Evolutionary conservation across 2,888 invertebrate species (phyloP), one percentile per base, ranked within the genome.

Genomic region (Tromatobia lineatoria): DNA sequence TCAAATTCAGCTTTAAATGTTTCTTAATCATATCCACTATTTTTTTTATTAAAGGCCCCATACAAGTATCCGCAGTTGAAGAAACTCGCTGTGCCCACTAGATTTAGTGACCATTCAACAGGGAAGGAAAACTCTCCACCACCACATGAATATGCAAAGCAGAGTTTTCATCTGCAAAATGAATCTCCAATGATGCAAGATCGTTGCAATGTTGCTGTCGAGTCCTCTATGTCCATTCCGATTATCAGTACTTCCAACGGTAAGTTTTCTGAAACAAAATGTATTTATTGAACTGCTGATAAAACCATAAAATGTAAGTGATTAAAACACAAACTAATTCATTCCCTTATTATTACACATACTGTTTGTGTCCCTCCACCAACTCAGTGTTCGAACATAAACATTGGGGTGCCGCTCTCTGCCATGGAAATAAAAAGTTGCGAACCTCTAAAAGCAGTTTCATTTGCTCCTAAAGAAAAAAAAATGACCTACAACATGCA

Each of bases 61-160:
- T 75, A 75, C 64, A 64, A 74, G 64, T n/a, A 42, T 64, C 75
- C 75, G 59, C 75, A 64, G 18, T 64, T 75, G 18, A 20, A 75
- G 3, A 75, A 75, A n/a, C n/a, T 23, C 25, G 75, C 59, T 38
- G n/a, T 75, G 3, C 59, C 64, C 10, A 25, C 71, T 10, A 71
- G 20, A 71, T 71, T 71, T 20, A 20, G 25, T 25, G n/a, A 50
- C 13, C 3, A 2, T 25, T 7, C 8, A 3, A 25, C 23, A 11
- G 57, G 25, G 23, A 57, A 23, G 13, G 57, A 23, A 57, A 57
- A 57, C n/a, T n/a, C n/a, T n/a, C n/a, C n/a, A n/a, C n/a, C 52
- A 10, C 52, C 20, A 1, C 52, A 52, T 18, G 52, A 52, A 20
- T 52, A 20, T 52, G 18, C 47, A n/a, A 13, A 13, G 13, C 15